Conservation (phyloP, 2,797 vertebrate genomes). For the Typhlichthys subterraneus region DNA sequence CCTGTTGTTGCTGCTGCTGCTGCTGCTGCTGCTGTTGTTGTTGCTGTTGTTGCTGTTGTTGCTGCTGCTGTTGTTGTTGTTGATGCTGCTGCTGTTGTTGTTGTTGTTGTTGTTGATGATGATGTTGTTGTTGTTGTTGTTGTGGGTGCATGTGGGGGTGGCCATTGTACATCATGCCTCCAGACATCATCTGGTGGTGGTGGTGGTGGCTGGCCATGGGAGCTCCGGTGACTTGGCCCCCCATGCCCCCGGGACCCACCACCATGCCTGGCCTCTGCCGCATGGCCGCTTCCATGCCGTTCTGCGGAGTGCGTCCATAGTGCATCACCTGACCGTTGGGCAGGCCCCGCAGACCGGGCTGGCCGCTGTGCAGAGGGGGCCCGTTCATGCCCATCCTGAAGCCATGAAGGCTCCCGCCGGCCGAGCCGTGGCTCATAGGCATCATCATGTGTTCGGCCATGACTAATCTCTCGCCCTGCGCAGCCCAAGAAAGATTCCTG, state of each 20-base stretch:
- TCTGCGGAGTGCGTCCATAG: constrained; percentile 77
- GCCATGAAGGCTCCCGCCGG: constrained; percentile 66
- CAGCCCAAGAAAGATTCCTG: constrained; percentile 19
- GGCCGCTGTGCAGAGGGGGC: constrained; percentile 78
- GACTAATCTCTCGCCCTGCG: constrained; percentile 47
- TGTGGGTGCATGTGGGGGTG: constrained; percentile 68
- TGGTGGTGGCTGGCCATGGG: constrained; percentile 79
- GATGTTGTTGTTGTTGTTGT: constrained; percentile 69
- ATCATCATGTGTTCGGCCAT: constrained; percentile 98
- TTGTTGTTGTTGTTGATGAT: constrained; percentile 66
- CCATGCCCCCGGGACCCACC: constrained; percentile 68
- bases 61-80: constrained; percentile 68
- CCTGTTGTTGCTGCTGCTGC: constrained; percentile 69
- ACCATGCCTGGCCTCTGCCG: constrained; percentile 78
- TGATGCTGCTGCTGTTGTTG: constrained; percentile 69
- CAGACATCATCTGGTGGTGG: constrained; percentile 80
- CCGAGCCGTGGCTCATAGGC: constrained; percentile 81
- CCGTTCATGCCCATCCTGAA: constrained; percentile 87
- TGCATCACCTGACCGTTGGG: constrained; percentile 81
- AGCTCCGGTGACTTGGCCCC: constrained; percentile 67
- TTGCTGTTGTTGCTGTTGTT: constrained; percentile 59
- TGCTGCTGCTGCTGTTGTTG: constrained; percentile 56
- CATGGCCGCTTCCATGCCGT: constrained; percentile 80
- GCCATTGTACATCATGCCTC: constrained; percentile 81
- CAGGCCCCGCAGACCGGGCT: constrained; percentile 68